phyloP scores from a whole-genome alignment of 1,140 invertebrate genomes.

The Drosophila cardini region DNA sequence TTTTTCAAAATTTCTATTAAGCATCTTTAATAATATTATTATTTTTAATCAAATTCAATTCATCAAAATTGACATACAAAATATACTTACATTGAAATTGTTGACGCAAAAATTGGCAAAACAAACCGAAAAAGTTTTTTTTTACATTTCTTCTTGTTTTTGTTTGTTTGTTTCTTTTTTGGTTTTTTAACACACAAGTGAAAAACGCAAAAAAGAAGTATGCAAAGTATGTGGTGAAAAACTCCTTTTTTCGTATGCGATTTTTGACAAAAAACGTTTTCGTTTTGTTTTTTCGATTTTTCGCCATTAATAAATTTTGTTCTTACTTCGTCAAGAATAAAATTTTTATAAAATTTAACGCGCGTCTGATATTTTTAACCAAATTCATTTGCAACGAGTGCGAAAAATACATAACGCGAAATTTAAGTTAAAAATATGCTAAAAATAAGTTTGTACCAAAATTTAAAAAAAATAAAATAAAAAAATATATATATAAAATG shows the following conservation, averaged over 20 bases:
- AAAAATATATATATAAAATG: constrained; percentile 10
- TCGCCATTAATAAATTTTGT: constrained; percentile 57
- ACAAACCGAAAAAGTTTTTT: constrained; percentile 22
- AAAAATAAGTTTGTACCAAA: constrained; percentile 45
- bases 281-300: constrained; percentile 48
- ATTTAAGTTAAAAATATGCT: constrained; percentile 41
- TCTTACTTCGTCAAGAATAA: constrained; percentile 23
- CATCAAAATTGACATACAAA: constrained; percentile 51
- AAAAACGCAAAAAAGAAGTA: constrained; percentile 50
- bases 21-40: constrained; percentile 35
- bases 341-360: not conserved
- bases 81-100: constrained; percentile 35
- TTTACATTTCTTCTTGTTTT: constrained; percentile 36
- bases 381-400: constrained; percentile 25
- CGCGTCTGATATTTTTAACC: constrained; percentile 9
- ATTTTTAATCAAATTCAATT: constrained; percentile 27
- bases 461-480: constrained; percentile 21
- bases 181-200: constrained; percentile 38
- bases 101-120: constrained; percentile 54
- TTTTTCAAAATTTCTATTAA: constrained; percentile 72
- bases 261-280: constrained; percentile 41
- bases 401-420: constrained; percentile 42
- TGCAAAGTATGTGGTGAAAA: constrained; percentile 42
- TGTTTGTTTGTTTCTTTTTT: constrained; percentile 47
- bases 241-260: constrained; percentile 30